Conservation (phyloP, 2,113 vertebrate species). For the Nothobranchius furzeri region DNA sequence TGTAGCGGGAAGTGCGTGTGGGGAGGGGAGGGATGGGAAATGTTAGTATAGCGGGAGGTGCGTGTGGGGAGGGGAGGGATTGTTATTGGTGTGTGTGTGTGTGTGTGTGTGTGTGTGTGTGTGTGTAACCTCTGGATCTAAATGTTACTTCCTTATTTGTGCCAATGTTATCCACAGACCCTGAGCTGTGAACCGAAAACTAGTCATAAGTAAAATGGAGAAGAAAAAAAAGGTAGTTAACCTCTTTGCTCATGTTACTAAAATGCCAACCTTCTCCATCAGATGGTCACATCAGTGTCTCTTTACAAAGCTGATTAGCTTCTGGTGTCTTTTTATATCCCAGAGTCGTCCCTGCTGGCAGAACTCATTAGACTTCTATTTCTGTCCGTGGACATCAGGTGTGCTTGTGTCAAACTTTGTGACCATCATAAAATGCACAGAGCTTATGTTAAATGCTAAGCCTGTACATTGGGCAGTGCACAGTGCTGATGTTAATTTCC, state of each 20-base stretch:
- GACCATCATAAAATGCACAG: not conserved
- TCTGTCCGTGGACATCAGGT: constrained; percentile 3
- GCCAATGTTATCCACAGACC: constrained; percentile 67
- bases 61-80: not conserved
- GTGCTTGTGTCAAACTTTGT: constrained; percentile 8
- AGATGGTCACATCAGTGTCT: constrained; percentile 15
- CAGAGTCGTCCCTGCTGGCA: constrained; percentile 16
- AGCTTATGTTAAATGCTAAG: not conserved
- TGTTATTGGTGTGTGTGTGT: constrained; percentile 40
- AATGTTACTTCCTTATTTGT: constrained; percentile 65
- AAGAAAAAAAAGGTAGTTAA: not conserved
- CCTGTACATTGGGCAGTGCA: not conserved
- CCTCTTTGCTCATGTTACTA: constrained; percentile 36
- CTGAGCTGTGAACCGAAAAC: constrained; percentile 68
- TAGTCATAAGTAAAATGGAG: constrained; percentile 32
- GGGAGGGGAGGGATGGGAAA: constrained; percentile 49
- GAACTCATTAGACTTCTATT: constrained; percentile 26
- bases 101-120: constrained; percentile 43
- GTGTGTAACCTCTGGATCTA: constrained; percentile 53
- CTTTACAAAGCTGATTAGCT: constrained; percentile 27
- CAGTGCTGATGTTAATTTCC: not conserved
- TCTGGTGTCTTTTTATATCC: constrained; percentile 21
- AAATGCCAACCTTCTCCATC: constrained; percentile 53
- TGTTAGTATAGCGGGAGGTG: constrained; percentile 48
- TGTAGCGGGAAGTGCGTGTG: constrained; percentile 34